Evolutionary conservation across 2,113 vertebrate genomes (phyloP).

Genomic region (Etheostoma cragini): DNA sequence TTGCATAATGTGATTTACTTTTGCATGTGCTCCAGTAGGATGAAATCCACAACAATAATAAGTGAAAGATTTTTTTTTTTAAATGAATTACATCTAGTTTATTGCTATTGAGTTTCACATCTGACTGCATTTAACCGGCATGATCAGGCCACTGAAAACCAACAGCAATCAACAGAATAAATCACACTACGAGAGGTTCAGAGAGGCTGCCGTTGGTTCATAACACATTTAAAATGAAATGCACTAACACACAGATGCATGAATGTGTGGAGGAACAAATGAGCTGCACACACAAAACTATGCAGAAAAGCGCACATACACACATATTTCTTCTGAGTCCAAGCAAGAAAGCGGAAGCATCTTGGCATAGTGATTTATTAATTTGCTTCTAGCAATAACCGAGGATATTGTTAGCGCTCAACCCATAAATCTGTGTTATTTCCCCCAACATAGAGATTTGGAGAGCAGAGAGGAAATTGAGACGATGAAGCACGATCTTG

Average conservation of each 20-base stretch:
- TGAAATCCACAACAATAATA: not conserved
- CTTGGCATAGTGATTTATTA: conserved; percentile 71
- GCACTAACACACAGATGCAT: conserved; percentile 37
- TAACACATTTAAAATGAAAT: conserved; percentile 45
- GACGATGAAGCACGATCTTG: conserved; percentile 59
- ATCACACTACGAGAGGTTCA: conserved; percentile 42
- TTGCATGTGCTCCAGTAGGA: no score
- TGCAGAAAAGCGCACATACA: conserved; percentile 6
- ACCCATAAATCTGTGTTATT: conserved; percentile 70
- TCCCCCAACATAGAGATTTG: conserved; percentile 49
- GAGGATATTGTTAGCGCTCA: conserved; percentile 64
- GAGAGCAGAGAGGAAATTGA: conserved; percentile 50
- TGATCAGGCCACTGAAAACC: conserved; percentile 63
- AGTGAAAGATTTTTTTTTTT: conserved; percentile 24
- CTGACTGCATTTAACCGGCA: conserved; percentile 49
- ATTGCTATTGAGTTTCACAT: conserved; percentile 52
- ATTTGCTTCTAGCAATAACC: conserved; percentile 70
- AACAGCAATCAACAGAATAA: conserved; percentile 67
- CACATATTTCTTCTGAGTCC: conserved; percentile 22
- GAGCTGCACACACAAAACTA: conserved; percentile 8
- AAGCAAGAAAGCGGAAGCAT: conserved; percentile 39
- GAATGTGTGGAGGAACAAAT: conserved; percentile 34
- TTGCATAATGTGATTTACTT: no score
- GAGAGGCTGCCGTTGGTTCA: conserved; percentile 26
- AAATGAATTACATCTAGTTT: conserved; percentile 52